Base-by-base conservation (phyloP, 2,888 invertebrate species). In the Amphipyra tragopoginis region DNA sequence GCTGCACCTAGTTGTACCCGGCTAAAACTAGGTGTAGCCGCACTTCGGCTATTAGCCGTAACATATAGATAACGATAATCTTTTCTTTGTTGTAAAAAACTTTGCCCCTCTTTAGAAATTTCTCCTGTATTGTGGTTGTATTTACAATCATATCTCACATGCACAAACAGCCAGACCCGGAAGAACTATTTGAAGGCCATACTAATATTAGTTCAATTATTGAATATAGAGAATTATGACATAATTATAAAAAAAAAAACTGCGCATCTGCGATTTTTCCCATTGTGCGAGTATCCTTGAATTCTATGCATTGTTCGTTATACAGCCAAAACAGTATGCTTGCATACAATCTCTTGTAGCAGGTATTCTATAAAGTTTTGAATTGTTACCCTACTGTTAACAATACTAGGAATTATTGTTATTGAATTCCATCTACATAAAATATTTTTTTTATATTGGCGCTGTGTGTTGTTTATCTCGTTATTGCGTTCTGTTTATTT, bases 231-330 rank as follows among this genome's bases (percentile, higher is more conserved):
- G n/a, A n/a, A 29, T 40, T 40, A 9, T 40, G 40, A 14, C 1
- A 0, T 15, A 14, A 9, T 40, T 2, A 34, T 3, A 13, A 21
- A 4, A 39, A 33, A 9, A 11, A 43, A 8, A 14, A 47, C 4
- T 2, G 51, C 15, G 70, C 48, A 8, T 55, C 55, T 65, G 69
- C 60, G 51, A 69, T 49, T 26, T 44, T 6, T 29, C 29, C 13
- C 38, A 33, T 38, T 65, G 21, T 63, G 44, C 44, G 21, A 44
- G 6, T 43, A 47, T 43, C 48, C 13, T 56, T 44, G 36, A 38
- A 56, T 34, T 40, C 8, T 52, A 40, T 48, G 51, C 36, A 40
- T 49, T 39, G 42, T 49, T 39, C 4, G 0, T 68, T 9, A 40
- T 52, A 44, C 7, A 40, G 34, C 26, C 1, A 42, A 0, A 8